Base-by-base conservation (phyloP, 1,140 invertebrate species). In the Calliphora vicina region DNA sequence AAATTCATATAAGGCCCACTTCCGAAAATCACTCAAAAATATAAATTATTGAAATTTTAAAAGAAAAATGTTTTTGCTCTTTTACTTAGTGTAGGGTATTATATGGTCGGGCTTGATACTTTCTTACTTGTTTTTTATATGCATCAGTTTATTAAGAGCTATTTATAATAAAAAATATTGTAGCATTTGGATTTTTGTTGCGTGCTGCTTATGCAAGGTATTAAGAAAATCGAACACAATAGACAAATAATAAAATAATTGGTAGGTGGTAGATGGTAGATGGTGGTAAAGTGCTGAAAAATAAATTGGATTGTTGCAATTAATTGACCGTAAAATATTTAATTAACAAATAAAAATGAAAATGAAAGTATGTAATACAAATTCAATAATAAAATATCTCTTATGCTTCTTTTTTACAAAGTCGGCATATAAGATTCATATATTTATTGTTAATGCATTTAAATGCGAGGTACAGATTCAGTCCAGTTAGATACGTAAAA, bases 231-330 rank as follows among this genome's bases (percentile, higher is more conserved):
- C 12, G 15, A 6, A 50, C 17, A 67, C 61, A 67, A 67, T 20
- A 25, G 9, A 67, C 23, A 67, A 8, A 3, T 67, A 57, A 57
- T n/a, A 57, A 2, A n/a, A n/a, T 17, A 57, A 67, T 67, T 8
- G 20, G 23, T 23, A 67, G n/a, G 12, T 50, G 15, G 13, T 35
- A 35, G 15, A 50, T 67, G 57, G n/a, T 1, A 67, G n/a, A n/a
- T 23, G 20, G 20, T 67, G n/a, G 45, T n/a, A n/a, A 67, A 23
- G 23, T 4, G 20, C n/a, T 25, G 61, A 67, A 67, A 67, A 20
- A 67, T 67, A 67, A 23, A 67, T 67, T 67, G 61, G 20, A 67
- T 67, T 67, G 61, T 67, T 67, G 61, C 61, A 67, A 2, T 67
- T 67, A 67, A 67, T 67, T 25, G 61, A 25, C 20, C 9, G 61